Conservation (phyloP, 30 jellyfish, hydroid and myxozoan genomes). For the Hydra vulgaris region DNA sequence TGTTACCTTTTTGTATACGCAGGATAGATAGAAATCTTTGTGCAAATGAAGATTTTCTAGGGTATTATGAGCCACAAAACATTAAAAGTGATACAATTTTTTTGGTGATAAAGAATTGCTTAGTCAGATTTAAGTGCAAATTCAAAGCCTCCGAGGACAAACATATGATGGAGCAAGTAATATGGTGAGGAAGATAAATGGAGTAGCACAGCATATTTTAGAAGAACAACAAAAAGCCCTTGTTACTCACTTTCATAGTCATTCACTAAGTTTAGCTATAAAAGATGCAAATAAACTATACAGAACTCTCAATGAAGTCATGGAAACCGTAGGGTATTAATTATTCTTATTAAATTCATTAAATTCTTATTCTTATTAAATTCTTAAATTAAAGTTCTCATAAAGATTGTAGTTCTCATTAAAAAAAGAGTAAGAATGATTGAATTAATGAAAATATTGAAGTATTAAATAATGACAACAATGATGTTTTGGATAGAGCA, state of each 20-base stretch:
- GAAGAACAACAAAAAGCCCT: neutral
- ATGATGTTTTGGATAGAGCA: too few relatives aligned
- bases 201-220: neutral
- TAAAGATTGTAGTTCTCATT: too few relatives aligned
- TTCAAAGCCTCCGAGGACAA: neutral
- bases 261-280: neutral
- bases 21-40: conserved; percentile 1
- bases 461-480: too few relatives aligned
- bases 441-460: too few relatives aligned
- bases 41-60: neutral
- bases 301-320: too few relatives aligned
- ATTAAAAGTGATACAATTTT: neutral
- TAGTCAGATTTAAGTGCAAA: neutral
- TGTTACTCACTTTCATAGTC: neutral
- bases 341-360: too few relatives aligned
- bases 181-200: neutral
- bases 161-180: conserved; percentile 7
- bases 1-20: conserved; percentile 22
- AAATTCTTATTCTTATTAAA: too few relatives aligned
- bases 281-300: too few relatives aligned
- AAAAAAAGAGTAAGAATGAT: too few relatives aligned
- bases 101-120: neutral
- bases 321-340: too few relatives aligned
- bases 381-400: too few relatives aligned
- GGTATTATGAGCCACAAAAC: neutral